Percentiles rank a stretch among this genome's conserved stretches.
Evolutionary conservation across 2,113 vertebrate genomes (phyloP).

Genomic region (Varanus komodoensis): DNA sequence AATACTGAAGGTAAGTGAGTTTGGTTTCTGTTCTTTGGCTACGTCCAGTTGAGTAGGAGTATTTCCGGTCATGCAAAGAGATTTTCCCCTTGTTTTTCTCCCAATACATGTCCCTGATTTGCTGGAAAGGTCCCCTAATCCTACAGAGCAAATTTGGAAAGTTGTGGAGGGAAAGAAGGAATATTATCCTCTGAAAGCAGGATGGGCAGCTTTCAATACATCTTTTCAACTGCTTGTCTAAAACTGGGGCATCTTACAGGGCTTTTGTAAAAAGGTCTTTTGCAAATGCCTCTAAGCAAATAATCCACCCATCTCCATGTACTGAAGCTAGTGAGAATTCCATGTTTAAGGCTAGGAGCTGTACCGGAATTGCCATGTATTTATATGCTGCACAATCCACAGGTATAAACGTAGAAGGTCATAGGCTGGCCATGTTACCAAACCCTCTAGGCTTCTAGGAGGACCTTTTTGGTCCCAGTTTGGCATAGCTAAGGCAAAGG

Average conservation of each 20-base stretch:
- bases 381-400: background rate
- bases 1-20: conserved; percentile 85
- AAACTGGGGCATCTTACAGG: background rate
- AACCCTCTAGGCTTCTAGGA: too few species aligned
- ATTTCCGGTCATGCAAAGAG: background rate
- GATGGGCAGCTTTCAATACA: too few species aligned
- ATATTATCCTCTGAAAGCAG: too few species aligned
- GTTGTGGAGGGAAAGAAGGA: too few species aligned
- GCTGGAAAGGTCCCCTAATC: background rate
- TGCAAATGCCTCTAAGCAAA: accelerated
- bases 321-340: background rate
- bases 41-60: background rate
- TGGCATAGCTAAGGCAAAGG: background rate
- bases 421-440: background rate
- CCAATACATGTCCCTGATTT: background rate
- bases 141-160: too few species aligned
- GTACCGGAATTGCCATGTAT: background rate
- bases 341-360: background rate
- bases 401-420: background rate
- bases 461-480: background rate
- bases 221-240: background rate
- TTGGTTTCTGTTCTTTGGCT: background rate
- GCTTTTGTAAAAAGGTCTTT: background rate
- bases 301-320: background rate
- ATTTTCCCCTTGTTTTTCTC: background rate